Evolutionary conservation across 2,888 invertebrate species (phyloP).

Genomic region (Baccha elongata): DNA sequence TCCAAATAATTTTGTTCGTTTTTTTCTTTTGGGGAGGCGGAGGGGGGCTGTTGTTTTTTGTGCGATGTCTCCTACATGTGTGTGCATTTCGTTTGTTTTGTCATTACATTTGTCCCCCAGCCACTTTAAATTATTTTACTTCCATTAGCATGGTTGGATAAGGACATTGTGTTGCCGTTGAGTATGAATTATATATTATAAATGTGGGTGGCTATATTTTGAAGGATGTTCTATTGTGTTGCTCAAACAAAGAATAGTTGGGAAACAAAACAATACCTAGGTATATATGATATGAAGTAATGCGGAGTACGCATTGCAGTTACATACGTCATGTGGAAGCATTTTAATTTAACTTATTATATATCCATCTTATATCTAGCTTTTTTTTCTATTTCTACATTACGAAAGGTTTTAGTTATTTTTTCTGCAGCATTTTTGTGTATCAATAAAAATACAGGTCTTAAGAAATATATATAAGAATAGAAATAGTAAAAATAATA

Average conservation of each 20-base stretch:
- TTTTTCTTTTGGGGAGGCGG: neutral
- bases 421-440: no score
- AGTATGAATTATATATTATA: conserved; percentile 60
- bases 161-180: conserved; percentile 52
- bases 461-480: no score
- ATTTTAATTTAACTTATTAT: conserved; percentile 51
- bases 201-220: conserved; percentile 50
- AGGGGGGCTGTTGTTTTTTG: conserved; percentile 14
- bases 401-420: no score
- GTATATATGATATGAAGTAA: conserved; percentile 26
- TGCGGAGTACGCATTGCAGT: conserved; percentile 35
- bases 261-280: conserved; percentile 48
- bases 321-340: conserved; percentile 31
- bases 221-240: conserved; percentile 63
- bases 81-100: conserved; percentile 73
- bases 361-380: no score
- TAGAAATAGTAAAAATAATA: no score
- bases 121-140: conserved; percentile 69
- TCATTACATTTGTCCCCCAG: conserved; percentile 73
- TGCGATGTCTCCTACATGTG: conserved; percentile 68
- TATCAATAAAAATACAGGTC: no score
- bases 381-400: no score
- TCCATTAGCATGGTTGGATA: conserved; percentile 66
- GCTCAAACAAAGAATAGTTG: conserved; percentile 51
- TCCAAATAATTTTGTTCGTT: conserved; percentile 63